Evolutionary conservation across 2,797 vertebrate species (phyloP).

Genomic region (Calcarius lapponicus): DNA sequence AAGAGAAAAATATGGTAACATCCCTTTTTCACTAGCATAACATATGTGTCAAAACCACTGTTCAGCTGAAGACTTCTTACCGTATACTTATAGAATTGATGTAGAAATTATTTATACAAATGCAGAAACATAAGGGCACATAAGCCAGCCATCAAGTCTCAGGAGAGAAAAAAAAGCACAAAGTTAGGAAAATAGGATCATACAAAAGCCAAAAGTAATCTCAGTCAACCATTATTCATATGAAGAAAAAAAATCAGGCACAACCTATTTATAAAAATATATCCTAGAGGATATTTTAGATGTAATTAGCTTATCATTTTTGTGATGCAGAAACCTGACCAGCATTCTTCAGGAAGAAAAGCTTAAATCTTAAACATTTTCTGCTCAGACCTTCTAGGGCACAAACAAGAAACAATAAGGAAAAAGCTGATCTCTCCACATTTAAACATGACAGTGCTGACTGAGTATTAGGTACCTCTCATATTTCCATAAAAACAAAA

Average conservation of each 20-base stretch:
- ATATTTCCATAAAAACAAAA: neutral
- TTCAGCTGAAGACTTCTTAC: neutral
- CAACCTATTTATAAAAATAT: neutral
- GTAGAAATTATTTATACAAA: neutral
- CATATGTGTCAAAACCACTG: neutral
- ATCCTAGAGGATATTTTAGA: neutral
- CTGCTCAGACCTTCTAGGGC: rapidly evolving
- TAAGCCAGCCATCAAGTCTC: neutral
- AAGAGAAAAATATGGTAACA: neutral
- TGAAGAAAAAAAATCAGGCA: neutral
- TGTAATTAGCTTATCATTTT: neutral
- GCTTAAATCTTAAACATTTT: neutral
- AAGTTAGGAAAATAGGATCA: neutral
- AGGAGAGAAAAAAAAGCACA: neutral
- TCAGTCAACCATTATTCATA: neutral
- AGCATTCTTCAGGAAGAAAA: neutral
- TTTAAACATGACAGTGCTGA: neutral
- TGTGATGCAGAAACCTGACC: neutral
- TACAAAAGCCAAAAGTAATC: neutral
- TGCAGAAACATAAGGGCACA: neutral
- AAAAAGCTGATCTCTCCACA: neutral
- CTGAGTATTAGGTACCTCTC: neutral
- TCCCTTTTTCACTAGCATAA: neutral
- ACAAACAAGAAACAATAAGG: neutral
- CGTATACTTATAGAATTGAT: neutral